Evolutionary conservation across 23 tunicate species (phyloP), one percentile per base, ranked within the genome.

Genomic region (Botrylloides violaceus): DNA sequence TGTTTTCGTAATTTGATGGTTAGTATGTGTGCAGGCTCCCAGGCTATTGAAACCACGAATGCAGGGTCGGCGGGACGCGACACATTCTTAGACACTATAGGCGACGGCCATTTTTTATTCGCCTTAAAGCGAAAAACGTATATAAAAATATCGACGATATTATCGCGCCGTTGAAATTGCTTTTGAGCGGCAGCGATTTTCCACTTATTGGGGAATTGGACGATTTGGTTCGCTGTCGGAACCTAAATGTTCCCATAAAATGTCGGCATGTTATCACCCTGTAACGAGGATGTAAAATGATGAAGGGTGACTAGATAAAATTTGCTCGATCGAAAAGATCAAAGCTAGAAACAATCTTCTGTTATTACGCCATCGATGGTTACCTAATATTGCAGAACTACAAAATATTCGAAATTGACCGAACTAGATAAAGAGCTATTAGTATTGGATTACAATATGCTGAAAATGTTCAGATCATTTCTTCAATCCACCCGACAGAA

Each of bases 291-390:
- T 68, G 74, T 68, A 68, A 68, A 35, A 68, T 43, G 74, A 68
- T 68, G 74, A 68, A 23, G 58, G 49, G 19, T 56, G 74, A 32
- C 30, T 19, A 25, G 56, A 36, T 43, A 38, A 30, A 68, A 68
- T 32, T 28, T 32, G 25, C 37, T 43, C 74, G 20, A 55, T 31
- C 74, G 58, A 35, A 15, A 36, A 35, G 74, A 68, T 68, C 74
- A 68, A 68, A 68, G 74, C 74, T 65, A 23, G 74, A 5, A 31
- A 68, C 74, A 68, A 68, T 68, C 37, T 37, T 43, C 58, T 68
- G 74, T 68, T 68, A 68, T 68, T 68, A 68, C 74, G 58, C 25
- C 47, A 27, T 1, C 19, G 74, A 25, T 43, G 22, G 74, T 34
- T 76, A 31, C 56, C 15, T 77, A 32, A 77, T 81, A 66, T 23